A percentile compares a stretch with the other conserved stretches of the same genome.
phyloP scores from a whole-genome alignment of 1,140 invertebrate genomes.

The Berghia stephanieae region DNA sequence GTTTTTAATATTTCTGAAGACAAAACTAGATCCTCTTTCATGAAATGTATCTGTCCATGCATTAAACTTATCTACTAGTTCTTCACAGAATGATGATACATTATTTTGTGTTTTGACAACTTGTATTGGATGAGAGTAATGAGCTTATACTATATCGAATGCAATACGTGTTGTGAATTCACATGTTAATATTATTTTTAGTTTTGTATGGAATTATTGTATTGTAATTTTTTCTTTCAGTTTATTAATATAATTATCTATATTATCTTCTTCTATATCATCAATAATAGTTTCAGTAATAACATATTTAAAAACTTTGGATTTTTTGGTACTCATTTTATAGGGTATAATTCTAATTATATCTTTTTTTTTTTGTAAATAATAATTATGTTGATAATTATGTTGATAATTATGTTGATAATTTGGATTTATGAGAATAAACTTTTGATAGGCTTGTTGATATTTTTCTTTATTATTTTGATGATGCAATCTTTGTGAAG shows the following conservation, averaged over 20 bases:
- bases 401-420: too few relatives aligned
- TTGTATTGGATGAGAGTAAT: constrained; percentile 13
- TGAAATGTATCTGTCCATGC: constrained; percentile 35
- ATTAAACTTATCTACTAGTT: constrained; percentile 30
- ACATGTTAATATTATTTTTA: constrained; percentile 9
- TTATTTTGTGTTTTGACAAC: background rate
- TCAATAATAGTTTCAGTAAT: constrained; percentile 19
- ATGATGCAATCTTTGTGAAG: background rate
- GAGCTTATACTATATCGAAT: constrained; percentile 9
- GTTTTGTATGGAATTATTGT: constrained; percentile 3
- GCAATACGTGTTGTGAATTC: constrained; percentile 17
- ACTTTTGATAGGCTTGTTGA: constrained; percentile 30
- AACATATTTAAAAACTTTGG: constrained; percentile 23
- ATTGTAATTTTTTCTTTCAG: background rate
- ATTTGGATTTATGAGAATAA: constrained; percentile 35
- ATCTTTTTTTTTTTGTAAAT: too few relatives aligned
- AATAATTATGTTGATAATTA: too few relatives aligned
- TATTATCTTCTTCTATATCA: constrained; percentile 31
- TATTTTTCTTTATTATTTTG: constrained; percentile 33
- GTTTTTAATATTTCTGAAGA: background rate
- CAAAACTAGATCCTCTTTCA: constrained; percentile 16
- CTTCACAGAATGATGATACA: background rate
- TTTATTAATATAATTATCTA: constrained; percentile 35
- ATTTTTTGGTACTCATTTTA: constrained; percentile 31
- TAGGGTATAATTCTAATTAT: constrained; percentile 21